Base-by-base conservation (phyloP, 2,113 vertebrate genomes). In the Psammodynastes pulverulentus region DNA sequence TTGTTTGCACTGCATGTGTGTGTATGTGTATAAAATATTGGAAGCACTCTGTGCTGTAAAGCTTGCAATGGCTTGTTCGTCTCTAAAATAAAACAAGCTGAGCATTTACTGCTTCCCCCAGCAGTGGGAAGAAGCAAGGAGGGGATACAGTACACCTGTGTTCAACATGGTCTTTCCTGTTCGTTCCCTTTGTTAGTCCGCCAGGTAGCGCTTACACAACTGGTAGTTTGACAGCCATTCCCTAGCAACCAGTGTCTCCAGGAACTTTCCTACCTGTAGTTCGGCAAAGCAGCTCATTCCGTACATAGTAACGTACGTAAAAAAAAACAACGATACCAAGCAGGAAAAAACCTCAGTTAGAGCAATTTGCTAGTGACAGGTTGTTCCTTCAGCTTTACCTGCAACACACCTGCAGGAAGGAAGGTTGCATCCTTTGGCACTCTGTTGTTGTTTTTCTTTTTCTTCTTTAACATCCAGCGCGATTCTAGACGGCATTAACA, bases 201-300 rank as follows among this genome's bases (percentile, higher is more conserved):
- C 90, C 90, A 91, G 79, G 90, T 85, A 46, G 51, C 29, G 24
- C 92, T 51, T 96, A 96, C 92, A 91, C 94, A 94, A 91, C 91
- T 52, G 84, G 56, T 54, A 56, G 84, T 85, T 85, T 91, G 79
- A 56, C 79, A 85, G 88, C 45, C 93, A 94, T 95, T 95, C 95
- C 96, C 95, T 95, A 94, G 94, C 91, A 86, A 92, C 89, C 87
- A 92, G 92, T 92, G 17, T 49, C 89, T 53, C 89, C 62, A 89
- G 43, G 86, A 79, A 46, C 53, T 3, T 49, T 54, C 48, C 90
- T 54, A 84, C 51, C 58, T 56, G 23, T 34, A 52, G 54, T 62
- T 43, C 48, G 84, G 84, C 43, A 39, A 21, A 62, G 52, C 89
- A 49, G 46, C 86, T 87, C 87, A 87, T 91, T 39, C 86, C 87